Percentiles rank a stretch among this genome's conserved stretches.
Conservation (phyloP, 2,888 invertebrate genomes). For the Orthosia gracilis region DNA sequence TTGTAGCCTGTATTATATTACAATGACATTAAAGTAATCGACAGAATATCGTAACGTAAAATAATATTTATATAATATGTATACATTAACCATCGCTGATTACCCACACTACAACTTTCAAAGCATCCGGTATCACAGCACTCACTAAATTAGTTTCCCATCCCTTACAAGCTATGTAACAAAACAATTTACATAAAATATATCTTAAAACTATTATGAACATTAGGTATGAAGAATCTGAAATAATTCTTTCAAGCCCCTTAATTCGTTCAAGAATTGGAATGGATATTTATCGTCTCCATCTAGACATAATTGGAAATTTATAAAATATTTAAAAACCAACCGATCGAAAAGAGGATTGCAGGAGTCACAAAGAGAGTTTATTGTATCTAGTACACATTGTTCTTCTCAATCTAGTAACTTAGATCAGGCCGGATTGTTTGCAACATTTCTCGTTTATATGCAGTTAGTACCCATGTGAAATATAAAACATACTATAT, state of each 20-base stretch:
- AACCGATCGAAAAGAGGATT: constrained; percentile 64
- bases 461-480: constrained; percentile 33
- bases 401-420: constrained; percentile 50
- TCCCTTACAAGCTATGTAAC: constrained; percentile 82
- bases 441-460: constrained; percentile 36
- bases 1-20: constrained; percentile 41
- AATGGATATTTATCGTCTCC: constrained; percentile 62
- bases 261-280: constrained; percentile 58
- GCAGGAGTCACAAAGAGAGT: constrained; percentile 48
- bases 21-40: constrained; percentile 52
- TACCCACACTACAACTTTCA: constrained; percentile 74
- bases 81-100: constrained; percentile 68
- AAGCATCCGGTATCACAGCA: constrained; percentile 88
- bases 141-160: constrained; percentile 78
- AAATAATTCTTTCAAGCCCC: constrained; percentile 65
- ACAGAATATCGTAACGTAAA: constrained; percentile 54
- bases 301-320: constrained; percentile 58
- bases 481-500: constrained; percentile 42
- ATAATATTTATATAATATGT: constrained; percentile 59
- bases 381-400: constrained; percentile 32
- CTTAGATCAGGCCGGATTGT: constrained; percentile 68
- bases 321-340: constrained; percentile 36
- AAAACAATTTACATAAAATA: constrained; percentile 75
- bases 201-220: constrained; percentile 77
- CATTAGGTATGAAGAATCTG: constrained; percentile 69